phyloP scores from a whole-genome alignment of 2,888 invertebrate species.

The Melanostoma scalare region DNA sequence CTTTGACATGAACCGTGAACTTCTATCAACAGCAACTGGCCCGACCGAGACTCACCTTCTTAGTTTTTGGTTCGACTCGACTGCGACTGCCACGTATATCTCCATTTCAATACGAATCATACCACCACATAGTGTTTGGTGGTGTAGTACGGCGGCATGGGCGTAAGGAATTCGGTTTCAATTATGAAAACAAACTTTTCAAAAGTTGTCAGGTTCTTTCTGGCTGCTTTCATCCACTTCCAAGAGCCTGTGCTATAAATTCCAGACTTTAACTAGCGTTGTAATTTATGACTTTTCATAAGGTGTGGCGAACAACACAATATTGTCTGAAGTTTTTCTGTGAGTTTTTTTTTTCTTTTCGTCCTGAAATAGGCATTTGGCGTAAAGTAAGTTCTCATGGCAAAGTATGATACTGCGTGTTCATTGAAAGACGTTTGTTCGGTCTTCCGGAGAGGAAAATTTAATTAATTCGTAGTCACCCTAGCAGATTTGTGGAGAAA shows the following conservation, averaged over 20 bases:
- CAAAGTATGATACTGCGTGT: conserved; percentile 14
- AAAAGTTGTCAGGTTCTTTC: conserved; percentile 21
- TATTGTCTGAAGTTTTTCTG: conserved; percentile 45
- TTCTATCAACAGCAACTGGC: neutral
- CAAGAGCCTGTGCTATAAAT: conserved; percentile 45
- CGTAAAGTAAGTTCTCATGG: neutral
- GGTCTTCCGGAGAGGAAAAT: neutral
- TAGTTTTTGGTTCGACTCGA: no score
- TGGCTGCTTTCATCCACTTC: neutral
- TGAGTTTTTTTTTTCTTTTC: conserved; percentile 24
- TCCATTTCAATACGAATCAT: no score
- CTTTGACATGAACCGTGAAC: conserved; percentile 15
- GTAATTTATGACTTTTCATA: conserved; percentile 60
- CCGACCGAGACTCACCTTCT: neutral
- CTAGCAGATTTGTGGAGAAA: no score
- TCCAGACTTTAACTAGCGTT: conserved; percentile 50
- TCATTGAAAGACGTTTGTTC: conserved; percentile 16
- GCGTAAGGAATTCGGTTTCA: conserved; percentile 30
- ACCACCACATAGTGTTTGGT: neutral
- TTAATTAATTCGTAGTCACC: conserved; percentile 18
- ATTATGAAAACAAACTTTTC: conserved; percentile 52
- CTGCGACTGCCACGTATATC: no score
- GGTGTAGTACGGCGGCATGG: neutral
- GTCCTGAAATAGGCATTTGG: neutral
- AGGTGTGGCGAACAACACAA: conserved; percentile 50